These are phyloP conservation scores for Aspidapion aeneum DNA, from an alignment of 2,888 invertebrate species.

Conservation along the genomic window DNA sequence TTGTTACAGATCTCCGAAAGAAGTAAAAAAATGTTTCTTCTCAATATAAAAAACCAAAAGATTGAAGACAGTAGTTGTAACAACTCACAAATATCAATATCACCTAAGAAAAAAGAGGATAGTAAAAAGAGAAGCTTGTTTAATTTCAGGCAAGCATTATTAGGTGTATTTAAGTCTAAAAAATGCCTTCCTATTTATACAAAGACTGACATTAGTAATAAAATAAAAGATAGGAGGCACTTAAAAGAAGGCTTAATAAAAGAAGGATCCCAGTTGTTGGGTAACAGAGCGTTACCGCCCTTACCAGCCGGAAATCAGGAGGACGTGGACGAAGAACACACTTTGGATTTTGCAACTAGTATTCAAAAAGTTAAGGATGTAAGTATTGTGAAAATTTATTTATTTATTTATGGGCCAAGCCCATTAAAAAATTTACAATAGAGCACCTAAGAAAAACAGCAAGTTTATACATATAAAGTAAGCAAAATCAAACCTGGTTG, in stretches of 20 bases:
- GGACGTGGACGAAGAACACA: slow-evolving; percentile 38
- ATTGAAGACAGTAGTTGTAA: slow-evolving; percentile 48
- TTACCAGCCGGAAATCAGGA: slow-evolving; percentile 49
- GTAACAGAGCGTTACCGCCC: slow-evolving; percentile 65
- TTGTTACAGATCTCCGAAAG: slow-evolving; percentile 17
- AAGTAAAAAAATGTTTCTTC: slow-evolving; percentile 56
- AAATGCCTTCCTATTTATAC: slow-evolving; percentile 52
- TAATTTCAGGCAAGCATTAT: slow-evolving; percentile 79
- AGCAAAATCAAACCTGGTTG: too few species aligned
- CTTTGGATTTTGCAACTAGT: slow-evolving; percentile 83
- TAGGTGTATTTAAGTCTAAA: slow-evolving; percentile 75
- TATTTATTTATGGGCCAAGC: too few species aligned
- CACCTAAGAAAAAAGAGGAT: slow-evolving; percentile 42
- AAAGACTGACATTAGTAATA: slow-evolving; percentile 17
- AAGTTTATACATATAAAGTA: too few species aligned
- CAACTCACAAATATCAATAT: slow-evolving; percentile 25
- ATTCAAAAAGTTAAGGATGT: slow-evolving; percentile 94
- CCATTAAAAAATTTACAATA: too few species aligned
- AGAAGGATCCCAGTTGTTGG: slow-evolving; percentile 53
- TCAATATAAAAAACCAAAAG: slow-evolving; percentile 61
- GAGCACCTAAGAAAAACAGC: too few species aligned
- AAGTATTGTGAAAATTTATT: too few species aligned
- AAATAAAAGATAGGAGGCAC: slow-evolving; percentile 9
- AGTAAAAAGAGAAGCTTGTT: slow-evolving; percentile 61
- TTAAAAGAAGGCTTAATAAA: slow-evolving; percentile 32